These are phyloP conservation scores for Pao palembangensis DNA, from an alignment of 2,113 vertebrate genomes.

Conservation along the genomic window DNA sequence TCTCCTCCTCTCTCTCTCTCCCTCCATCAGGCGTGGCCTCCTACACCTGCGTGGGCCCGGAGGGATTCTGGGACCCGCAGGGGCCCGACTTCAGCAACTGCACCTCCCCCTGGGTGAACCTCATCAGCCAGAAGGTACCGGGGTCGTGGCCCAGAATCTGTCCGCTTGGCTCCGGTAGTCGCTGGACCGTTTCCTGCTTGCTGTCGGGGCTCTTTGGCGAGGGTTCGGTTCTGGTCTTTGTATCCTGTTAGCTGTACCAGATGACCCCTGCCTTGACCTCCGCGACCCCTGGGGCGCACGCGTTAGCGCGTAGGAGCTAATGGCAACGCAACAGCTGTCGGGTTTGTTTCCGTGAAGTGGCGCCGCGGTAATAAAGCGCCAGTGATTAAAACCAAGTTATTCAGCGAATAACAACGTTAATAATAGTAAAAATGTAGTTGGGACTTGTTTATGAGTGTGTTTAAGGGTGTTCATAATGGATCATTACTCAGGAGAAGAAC, in stretches of 20 bases:
- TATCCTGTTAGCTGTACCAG: not conserved
- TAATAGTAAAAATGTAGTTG: too few species aligned
- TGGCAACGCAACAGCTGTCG: too few species aligned
- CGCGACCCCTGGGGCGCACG: too few species aligned
- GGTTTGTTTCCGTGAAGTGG: too few species aligned
- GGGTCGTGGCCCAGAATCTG: not conserved
- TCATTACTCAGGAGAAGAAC: slow-evolving; percentile 6
- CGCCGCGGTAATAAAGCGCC: too few species aligned
- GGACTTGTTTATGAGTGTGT: too few species aligned
- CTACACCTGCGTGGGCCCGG: slow-evolving; percentile 83
- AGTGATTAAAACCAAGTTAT: too few species aligned
- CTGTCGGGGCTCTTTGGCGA: not conserved
- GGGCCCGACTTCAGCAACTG: slow-evolving; percentile 98
- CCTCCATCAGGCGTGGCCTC: slow-evolving; percentile 82
- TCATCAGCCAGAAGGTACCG: slow-evolving; percentile 93
- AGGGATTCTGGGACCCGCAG: slow-evolving; percentile 89
- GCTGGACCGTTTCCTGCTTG: not conserved
- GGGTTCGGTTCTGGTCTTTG: slow-evolving; percentile 11
- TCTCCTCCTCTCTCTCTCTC: not conserved
- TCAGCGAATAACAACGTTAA: too few species aligned
- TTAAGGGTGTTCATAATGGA: too few species aligned
- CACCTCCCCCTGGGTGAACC: slow-evolving; percentile 93
- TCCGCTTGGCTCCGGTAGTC: not conserved
- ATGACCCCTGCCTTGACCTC: too few species aligned
- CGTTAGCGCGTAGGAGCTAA: too few species aligned